Evolutionary conservation across 2,888 invertebrate genomes (phyloP).

Genomic region (Diarsia rubi): DNA sequence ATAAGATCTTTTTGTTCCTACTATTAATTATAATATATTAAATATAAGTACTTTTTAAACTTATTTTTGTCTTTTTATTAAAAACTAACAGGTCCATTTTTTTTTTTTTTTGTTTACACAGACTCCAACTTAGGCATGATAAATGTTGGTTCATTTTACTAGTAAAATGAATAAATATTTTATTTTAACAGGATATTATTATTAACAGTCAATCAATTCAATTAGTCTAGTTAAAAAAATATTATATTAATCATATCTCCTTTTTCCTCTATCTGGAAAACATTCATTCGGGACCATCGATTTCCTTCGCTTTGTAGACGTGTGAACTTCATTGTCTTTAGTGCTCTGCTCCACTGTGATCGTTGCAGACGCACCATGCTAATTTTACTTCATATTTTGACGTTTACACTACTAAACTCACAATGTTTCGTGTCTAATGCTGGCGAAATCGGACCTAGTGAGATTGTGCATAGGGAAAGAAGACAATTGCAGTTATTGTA

Average conservation of each 20-base stretch:
- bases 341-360: conserved; percentile 16
- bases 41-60: neutral
- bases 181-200: neutral
- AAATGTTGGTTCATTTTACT: neutral
- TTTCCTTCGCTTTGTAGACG: conserved; percentile 14
- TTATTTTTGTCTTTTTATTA: neutral
- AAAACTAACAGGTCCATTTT: neutral
- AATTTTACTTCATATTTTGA: conserved; percentile 25
- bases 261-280: too few species aligned
- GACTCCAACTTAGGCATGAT: neutral
- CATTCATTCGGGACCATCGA: too few species aligned
- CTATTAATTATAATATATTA: too few species aligned
- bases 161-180: neutral
- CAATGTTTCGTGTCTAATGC: neutral
- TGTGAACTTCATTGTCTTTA: conserved; percentile 24
- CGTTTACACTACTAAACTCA: conserved; percentile 13
- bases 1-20: neutral
- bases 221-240: too few species aligned
- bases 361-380: conserved; percentile 51
- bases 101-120: too few species aligned
- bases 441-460: neutral
- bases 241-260: too few species aligned
- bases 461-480: conserved; percentile 13
- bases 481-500: conserved; percentile 43
- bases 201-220: too few species aligned